Evolutionary conservation across 2,888 invertebrate species (phyloP).

Genomic region (Matsumyia berberina): DNA sequence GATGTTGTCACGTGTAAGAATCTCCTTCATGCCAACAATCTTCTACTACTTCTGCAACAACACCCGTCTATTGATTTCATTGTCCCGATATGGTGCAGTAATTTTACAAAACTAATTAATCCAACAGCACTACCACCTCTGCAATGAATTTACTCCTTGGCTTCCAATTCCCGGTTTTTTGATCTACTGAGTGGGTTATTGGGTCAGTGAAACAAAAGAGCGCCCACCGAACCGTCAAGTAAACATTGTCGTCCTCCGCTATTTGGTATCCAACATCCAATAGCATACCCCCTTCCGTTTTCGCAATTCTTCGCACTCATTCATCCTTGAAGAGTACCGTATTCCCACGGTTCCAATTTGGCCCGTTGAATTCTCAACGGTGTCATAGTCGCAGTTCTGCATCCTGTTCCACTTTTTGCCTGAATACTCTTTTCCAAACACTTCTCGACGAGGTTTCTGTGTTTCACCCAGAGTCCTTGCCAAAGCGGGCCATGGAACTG

Average conservation of each 20-base stretch:
- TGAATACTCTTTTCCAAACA: conserved; percentile 24
- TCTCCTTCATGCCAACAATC: no score
- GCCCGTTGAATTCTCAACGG: conserved; percentile 61
- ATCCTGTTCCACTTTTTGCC: conserved; percentile 40
- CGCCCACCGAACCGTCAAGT: conserved; percentile 32
- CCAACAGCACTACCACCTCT: conserved; percentile 28
- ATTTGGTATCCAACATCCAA: conserved; percentile 43
- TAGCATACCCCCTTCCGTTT: conserved; percentile 40
- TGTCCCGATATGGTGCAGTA: conserved; percentile 12
- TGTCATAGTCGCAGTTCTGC: conserved; percentile 62
- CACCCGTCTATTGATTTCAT: no score
- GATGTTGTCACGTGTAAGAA: no score
- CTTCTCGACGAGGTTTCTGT: conserved; percentile 19
- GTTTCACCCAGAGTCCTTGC: conserved; percentile 47
- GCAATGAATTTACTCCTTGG: conserved; percentile 17
- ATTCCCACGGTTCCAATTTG: conserved; percentile 61
- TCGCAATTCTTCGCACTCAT: conserved; percentile 55
- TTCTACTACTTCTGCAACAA: no score
- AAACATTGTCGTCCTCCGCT: conserved; percentile 41
- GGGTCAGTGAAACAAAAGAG: conserved; percentile 51
- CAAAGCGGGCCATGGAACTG: conserved; percentile 48
- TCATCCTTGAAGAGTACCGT: conserved; percentile 59
- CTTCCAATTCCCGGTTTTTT: conserved; percentile 15
- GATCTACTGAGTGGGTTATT: conserved; percentile 56
- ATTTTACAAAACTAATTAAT: conserved; percentile 66